Evolutionary conservation across 2,888 invertebrate genomes (phyloP).

Genomic region (Amblyjoppa proteus): DNA sequence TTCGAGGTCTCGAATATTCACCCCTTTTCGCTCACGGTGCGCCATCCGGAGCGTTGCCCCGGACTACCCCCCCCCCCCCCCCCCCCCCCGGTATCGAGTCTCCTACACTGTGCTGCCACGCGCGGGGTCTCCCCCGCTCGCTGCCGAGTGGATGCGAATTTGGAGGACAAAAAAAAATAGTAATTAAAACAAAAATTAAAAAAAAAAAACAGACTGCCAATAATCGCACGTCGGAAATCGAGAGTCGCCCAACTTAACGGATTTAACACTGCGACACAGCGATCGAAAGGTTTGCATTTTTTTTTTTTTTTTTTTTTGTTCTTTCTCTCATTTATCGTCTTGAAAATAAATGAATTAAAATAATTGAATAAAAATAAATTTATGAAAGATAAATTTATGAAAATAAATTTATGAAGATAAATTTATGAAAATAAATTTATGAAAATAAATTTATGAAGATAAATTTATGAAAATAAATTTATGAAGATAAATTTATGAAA

Average conservation of each 20-base stretch:
- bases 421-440: no score
- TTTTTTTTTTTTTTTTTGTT: no score
- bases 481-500: no score
- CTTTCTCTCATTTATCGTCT: no score
- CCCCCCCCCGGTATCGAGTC: constrained; percentile 49
- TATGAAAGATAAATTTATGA: no score
- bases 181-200: not conserved
- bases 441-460: not conserved
- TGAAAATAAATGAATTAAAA: no score
- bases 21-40: constrained; percentile 56
- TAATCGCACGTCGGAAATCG: no score
- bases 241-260: no score
- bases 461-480: not conserved
- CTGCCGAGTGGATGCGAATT: not conserved
- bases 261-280: no score
- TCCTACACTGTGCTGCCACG: constrained; percentile 24
- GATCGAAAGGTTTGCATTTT: no score
- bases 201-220: not conserved
- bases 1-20: constrained; percentile 64
- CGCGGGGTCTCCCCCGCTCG: not conserved
- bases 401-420: no score
- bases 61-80: constrained; percentile 10
- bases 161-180: not conserved
- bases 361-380: no score
- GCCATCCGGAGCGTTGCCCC: not conserved